Conservation (phyloP, 2,113 vertebrate species). For the Neogale vison region DNA sequence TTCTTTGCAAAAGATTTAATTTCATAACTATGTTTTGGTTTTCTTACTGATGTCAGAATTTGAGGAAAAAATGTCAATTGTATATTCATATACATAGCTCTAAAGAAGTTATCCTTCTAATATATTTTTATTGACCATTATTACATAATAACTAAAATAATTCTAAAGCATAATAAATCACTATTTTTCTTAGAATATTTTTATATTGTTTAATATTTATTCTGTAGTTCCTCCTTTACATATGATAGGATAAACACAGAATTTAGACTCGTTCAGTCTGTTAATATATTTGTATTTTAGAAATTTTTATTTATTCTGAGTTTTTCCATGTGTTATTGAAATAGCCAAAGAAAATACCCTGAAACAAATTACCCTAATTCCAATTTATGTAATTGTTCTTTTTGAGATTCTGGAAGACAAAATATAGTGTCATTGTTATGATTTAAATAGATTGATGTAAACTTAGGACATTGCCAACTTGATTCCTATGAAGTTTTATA, state of each 20-base stretch:
- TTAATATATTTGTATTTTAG: constrained; percentile 36
- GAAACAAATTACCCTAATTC: constrained; percentile 21
- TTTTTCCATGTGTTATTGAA: constrained; percentile 33
- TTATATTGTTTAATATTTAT: background rate
- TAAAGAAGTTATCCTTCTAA: background rate
- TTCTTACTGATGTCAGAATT: constrained; percentile 3
- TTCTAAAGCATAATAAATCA: background rate
- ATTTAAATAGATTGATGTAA: background rate
- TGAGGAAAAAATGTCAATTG: background rate
- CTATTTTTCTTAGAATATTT: constrained; percentile 33
- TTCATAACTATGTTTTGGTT: constrained; percentile 28
- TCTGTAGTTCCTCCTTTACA: background rate
- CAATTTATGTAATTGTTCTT: background rate
- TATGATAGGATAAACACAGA: background rate
- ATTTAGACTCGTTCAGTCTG: background rate
- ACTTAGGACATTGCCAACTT: background rate
- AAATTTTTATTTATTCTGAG: background rate
- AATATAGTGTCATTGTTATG: background rate
- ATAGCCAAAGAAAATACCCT: background rate
- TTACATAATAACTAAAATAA: background rate
- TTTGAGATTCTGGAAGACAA: constrained; percentile 9
- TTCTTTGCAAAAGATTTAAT: background rate
- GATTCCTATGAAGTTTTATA: background rate
- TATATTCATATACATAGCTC: background rate
- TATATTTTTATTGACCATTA: constrained; percentile 22